These are phyloP conservation scores for Cynopterus brachyotis DNA, from an alignment of 2,113 vertebrate species.

Conservation along the genomic window DNA sequence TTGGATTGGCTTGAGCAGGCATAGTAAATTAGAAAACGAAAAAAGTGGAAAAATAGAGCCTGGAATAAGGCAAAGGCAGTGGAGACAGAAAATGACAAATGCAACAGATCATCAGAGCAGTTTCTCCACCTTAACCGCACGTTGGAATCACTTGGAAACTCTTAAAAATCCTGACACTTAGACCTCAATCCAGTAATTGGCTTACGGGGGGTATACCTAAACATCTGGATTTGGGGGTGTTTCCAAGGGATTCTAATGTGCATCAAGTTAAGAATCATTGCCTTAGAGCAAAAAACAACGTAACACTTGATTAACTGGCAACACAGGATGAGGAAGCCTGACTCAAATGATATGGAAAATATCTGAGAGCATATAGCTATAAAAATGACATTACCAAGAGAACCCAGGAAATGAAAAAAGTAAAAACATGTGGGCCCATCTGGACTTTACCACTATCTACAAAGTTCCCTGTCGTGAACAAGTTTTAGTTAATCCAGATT, in stretches of 20 bases:
- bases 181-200: neutral
- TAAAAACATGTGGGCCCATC: neutral
- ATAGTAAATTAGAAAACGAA: neutral
- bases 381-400: neutral
- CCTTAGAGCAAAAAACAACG: slow-evolving; percentile 13
- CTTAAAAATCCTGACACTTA: neutral
- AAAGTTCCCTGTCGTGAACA: neutral
- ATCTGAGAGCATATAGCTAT: neutral
- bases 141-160: neutral
- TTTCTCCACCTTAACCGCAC: neutral
- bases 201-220: neutral
- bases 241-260: neutral
- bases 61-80: neutral
- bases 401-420: neutral
- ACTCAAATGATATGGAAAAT: neutral
- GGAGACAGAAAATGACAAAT: neutral
- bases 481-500: neutral
- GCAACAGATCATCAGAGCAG: neutral
- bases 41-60: neutral
- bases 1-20: neutral
- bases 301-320: neutral
- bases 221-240: neutral
- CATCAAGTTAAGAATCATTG: slow-evolving; percentile 27
- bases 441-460: neutral
- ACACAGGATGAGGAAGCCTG: neutral